phyloP scores from a whole-genome alignment of 2,113 vertebrate genomes.

The Tyto alba region DNA sequence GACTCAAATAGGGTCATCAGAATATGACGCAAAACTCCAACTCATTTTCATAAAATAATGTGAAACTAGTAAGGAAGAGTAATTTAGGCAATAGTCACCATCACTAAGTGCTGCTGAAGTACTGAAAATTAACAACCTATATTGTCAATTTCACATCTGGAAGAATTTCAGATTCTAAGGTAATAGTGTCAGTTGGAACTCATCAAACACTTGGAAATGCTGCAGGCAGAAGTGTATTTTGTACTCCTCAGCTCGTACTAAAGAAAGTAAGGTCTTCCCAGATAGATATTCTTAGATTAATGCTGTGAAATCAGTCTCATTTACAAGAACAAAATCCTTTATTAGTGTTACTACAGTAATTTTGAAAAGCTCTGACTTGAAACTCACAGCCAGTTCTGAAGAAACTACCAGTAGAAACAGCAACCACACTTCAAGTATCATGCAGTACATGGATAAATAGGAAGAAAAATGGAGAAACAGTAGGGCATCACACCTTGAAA shows the following conservation, averaged over 20 bases:
- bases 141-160: neutral
- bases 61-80: neutral
- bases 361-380: neutral
- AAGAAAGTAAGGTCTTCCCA: neutral
- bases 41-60: neutral
- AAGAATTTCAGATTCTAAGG: neutral
- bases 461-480: accelerated
- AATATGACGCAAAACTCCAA: neutral
- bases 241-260: neutral
- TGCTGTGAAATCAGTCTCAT: neutral
- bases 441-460: accelerated
- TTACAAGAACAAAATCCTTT: neutral
- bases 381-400: neutral
- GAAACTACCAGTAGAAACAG: neutral
- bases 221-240: neutral
- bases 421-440: neutral
- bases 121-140: neutral
- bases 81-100: neutral
- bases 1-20: neutral
- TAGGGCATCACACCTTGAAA: neutral
- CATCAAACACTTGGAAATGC: neutral
- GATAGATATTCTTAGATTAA: neutral
- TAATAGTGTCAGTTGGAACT: neutral
- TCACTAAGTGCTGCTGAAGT: neutral
- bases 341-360: neutral